A percentile compares a stretch with the other conserved stretches of the same genome.
phyloP scores from a whole-genome alignment of 1,140 invertebrate species.

The Fopius arisanus region DNA sequence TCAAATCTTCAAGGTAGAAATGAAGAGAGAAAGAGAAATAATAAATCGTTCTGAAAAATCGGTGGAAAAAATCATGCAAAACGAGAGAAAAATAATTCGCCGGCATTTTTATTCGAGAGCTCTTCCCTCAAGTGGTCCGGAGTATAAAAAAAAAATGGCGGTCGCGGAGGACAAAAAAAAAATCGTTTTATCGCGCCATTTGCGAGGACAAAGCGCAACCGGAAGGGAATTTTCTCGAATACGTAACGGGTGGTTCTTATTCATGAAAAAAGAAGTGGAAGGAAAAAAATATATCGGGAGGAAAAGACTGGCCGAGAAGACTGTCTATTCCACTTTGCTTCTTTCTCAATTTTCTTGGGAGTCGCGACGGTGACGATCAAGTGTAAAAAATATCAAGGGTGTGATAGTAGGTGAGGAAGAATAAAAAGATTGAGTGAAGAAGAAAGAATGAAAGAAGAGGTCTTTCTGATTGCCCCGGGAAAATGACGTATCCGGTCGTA shows the following conservation, averaged over 20 bases:
- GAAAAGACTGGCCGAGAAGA: not conserved
- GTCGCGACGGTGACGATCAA: conserved; percentile 11
- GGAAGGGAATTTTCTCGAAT: conserved; percentile 20
- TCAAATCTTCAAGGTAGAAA: not conserved
- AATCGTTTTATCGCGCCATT: conserved; percentile 8
- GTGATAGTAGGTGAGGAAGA: conserved; percentile 8
- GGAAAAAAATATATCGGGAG: not conserved
- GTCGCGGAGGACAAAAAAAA: not conserved
- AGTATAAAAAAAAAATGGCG: conserved; percentile 5
- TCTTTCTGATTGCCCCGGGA: conserved; percentile 40
- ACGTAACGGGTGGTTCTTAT: conserved; percentile 20
- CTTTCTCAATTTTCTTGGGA: conserved; percentile 23
- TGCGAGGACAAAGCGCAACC: conserved; percentile 8
- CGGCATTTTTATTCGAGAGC: conserved; percentile 22
- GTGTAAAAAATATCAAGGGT: not conserved
- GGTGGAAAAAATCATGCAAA: not conserved
- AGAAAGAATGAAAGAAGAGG: conserved; percentile 16
- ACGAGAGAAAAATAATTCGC: conserved; percentile 3
- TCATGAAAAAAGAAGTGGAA: conserved; percentile 14
- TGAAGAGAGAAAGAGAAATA: not conserved
- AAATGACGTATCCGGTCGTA: conserved; percentile 38
- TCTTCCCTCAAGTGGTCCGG: not conserved
- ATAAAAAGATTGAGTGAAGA: not conserved
- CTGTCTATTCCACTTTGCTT: not conserved
- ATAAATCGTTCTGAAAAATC: not conserved